phyloP scores from a whole-genome alignment of 2,888 invertebrate species.

The Xanthia togata region DNA sequence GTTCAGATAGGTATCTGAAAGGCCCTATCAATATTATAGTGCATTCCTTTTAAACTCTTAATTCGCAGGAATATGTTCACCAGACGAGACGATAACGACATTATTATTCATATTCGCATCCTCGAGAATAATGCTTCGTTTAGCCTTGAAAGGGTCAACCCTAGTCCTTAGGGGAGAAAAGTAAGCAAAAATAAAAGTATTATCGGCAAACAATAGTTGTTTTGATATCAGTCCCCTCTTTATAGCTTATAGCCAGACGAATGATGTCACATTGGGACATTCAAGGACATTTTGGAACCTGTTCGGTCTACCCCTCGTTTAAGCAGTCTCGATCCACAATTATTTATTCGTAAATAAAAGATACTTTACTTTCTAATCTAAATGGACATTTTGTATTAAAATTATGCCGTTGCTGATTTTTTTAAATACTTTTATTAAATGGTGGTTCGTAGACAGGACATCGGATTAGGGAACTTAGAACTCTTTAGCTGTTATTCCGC shows the following conservation, averaged over 20 bases:
- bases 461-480: too few relatives aligned
- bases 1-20: not conserved
- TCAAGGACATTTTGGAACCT: slow-evolving; percentile 32
- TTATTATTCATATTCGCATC: slow-evolving; percentile 43
- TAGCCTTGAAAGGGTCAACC: slow-evolving; percentile 24
- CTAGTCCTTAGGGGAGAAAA: slow-evolving; percentile 13
- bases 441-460: too few relatives aligned
- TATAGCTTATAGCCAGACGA: slow-evolving; percentile 29
- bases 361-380: slow-evolving; percentile 33
- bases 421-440: too few relatives aligned
- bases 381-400: too few relatives aligned
- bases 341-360: slow-evolving; percentile 28
- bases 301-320: slow-evolving; percentile 28
- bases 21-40: slow-evolving; percentile 11
- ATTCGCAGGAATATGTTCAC: slow-evolving; percentile 8
- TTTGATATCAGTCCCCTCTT: slow-evolving; percentile 28
- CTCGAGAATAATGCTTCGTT: slow-evolving; percentile 36
- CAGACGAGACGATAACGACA: slow-evolving; percentile 31
- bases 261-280: slow-evolving; percentile 44
- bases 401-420: too few relatives aligned
- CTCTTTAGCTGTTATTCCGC: too few relatives aligned
- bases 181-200: slow-evolving; percentile 34
- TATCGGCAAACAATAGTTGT: slow-evolving; percentile 23
- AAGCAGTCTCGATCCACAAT: not conserved
- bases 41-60: slow-evolving; percentile 10